Evolutionary conservation across 2,888 invertebrate genomes (phyloP), one percentile per base, ranked within the genome.

Genomic region (Lycia hirtaria): DNA sequence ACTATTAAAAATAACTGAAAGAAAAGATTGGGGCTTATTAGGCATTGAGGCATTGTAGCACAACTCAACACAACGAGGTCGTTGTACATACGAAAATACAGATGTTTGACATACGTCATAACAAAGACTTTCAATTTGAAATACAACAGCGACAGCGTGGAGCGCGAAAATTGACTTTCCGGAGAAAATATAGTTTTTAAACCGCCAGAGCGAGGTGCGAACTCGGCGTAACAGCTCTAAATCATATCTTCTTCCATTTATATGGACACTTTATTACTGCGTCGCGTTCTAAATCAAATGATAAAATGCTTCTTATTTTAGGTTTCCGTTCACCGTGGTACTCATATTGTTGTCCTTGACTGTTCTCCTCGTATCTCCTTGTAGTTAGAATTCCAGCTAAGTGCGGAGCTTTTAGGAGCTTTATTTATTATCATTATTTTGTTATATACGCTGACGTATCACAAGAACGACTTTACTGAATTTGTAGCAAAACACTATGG

Each of bases 251-350:
- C 78, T 83, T 85, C 88, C 87, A 87, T 89, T 89, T 89, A 89
- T 87, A 88, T 87, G 85, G 90, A 89, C 88, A 89, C 87, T 89
- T 91, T 90, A 89, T 88, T 89, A 87, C 88, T 83, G 84, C 80
- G 85, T 80, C 83, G 85, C 82, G 83, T 87, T 88, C 87, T 90
- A 89, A 91, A 91, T 91, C 91, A 90, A 89, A 90, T 91, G 88
- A 91, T 89, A 90, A 90, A 91, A 90, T 83, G 87, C 83, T 85
- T 85, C 83, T 87, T 88, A 88, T 89, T 89, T 89, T 86, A 88
- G 85, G 82, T 86, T 87, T 85, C 83, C 86, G 83, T 80, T 83
- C 81, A 75, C 75, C 80, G 76, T 76, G 80, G 78, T 71, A 82
- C 82, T 83, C 81, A 86, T 87, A 87, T 87, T 87, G 87, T 81